These are phyloP conservation scores for Caenorhabditis imperialis DNA, from an alignment of 2,888 invertebrate genomes.

Conservation along the genomic window DNA sequence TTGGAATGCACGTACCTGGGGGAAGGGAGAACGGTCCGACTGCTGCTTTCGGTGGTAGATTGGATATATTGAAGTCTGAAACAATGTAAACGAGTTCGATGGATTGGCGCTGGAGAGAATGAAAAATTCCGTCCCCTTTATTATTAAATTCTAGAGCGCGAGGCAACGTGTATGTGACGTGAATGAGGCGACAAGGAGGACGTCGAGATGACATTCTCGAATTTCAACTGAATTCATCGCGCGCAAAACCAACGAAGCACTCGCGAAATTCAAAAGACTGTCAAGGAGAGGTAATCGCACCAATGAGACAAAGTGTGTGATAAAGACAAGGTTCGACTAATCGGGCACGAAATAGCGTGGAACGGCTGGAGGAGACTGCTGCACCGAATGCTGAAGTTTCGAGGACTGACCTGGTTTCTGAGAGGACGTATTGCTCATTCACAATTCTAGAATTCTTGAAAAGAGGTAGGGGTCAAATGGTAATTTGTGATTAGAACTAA, in stretches of 20 bases:
- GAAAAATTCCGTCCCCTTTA: too few relatives aligned
- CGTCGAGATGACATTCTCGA: slow-evolving; percentile 17
- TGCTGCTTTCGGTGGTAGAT: not conserved
- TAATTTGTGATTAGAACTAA: too few relatives aligned
- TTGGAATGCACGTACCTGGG: slow-evolving; percentile 1
- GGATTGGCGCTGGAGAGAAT: too few relatives aligned
- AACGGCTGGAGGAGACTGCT: slow-evolving; percentile 26
- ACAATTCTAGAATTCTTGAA: not conserved
- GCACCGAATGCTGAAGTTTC: not conserved
- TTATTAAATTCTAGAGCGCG: slow-evolving; percentile 11
- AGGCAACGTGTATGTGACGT: not conserved
- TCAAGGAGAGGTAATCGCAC: too few relatives aligned
- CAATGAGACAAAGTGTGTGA: not conserved
- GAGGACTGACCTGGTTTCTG: slow-evolving; percentile 24
- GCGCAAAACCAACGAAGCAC: not conserved
- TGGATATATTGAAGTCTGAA: slow-evolving; percentile 13
- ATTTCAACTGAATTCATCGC: slow-evolving; percentile 23
- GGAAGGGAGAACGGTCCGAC: slow-evolving; percentile 5
- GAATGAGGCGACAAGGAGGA: slow-evolving; percentile 11
- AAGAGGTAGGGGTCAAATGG: too few relatives aligned
- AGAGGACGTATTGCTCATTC: not conserved
- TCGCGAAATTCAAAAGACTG: not conserved
- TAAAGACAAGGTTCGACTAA: slow-evolving; percentile 15
- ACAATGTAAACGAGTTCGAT: too few relatives aligned
- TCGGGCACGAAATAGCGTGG: slow-evolving; percentile 28